These are phyloP conservation scores for Acanthurus lineatus DNA, from an alignment of 2,797 vertebrate species.

Conservation along the genomic window DNA sequence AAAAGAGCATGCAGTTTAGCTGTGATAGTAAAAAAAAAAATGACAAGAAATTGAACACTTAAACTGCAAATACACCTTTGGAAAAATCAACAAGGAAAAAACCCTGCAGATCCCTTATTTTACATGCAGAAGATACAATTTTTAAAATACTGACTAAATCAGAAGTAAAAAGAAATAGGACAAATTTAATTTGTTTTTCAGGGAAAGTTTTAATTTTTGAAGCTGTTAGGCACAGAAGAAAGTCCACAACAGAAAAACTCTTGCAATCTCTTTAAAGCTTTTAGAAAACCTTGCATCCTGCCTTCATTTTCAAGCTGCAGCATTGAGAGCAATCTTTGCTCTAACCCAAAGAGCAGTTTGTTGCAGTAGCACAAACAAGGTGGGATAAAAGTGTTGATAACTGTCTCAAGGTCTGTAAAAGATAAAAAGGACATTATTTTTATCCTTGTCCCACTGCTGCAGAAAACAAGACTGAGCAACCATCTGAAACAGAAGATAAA, in stretches of 20 bases:
- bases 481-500: not conserved
- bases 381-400: conserved; percentile 33
- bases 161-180: not conserved
- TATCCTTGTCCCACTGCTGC: conserved; percentile 3
- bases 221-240: conserved; percentile 11
- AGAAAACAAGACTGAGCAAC: conserved; percentile 6
- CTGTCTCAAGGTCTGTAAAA: conserved; percentile 8
- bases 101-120: not conserved
- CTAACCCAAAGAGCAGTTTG: conserved; percentile 28
- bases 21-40: not conserved
- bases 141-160: not conserved
- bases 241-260: conserved; percentile 15
- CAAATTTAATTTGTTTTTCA: not conserved
- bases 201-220: not conserved
- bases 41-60: not conserved
- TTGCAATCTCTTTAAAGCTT: conserved; percentile 13
- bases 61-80: not conserved
- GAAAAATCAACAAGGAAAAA: not conserved
- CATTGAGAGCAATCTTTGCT: conserved; percentile 31
- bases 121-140: not conserved
- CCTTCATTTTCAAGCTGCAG: conserved; percentile 8
- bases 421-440: conserved; percentile 11
- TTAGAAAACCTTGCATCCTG: conserved; percentile 35
- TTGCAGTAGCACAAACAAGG: conserved; percentile 31
- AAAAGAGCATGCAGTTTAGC: not conserved